These are phyloP conservation scores for Pollenia labialis DNA, from an alignment of 2,888 invertebrate species.

Conservation along the genomic window DNA sequence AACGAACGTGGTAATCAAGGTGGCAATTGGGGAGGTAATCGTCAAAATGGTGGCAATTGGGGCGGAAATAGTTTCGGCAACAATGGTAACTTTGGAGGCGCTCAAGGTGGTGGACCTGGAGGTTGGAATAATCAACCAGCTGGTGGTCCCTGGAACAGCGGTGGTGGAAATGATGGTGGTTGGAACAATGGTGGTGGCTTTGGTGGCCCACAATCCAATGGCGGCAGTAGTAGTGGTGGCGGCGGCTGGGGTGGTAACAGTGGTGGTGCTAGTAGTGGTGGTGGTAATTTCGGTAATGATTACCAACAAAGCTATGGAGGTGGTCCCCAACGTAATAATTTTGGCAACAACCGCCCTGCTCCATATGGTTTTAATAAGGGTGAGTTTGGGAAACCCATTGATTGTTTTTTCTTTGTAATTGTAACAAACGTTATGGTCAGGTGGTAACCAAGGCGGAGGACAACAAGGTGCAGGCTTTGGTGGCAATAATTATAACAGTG, in stretches of 20 bases:
- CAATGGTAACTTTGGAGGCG: slow-evolving; percentile 79
- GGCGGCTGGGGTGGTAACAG: slow-evolving; percentile 74
- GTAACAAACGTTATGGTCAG: slow-evolving; percentile 51
- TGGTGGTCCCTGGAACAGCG: slow-evolving; percentile 81
- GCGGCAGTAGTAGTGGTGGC: slow-evolving; percentile 82
- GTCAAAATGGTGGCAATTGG: slow-evolving; percentile 84
- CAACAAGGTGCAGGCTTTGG: slow-evolving; percentile 76
- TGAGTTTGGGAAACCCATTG: slow-evolving; percentile 55
- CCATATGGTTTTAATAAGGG: slow-evolving; percentile 82
- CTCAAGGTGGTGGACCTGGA: slow-evolving; percentile 82
- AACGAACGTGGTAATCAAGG: slow-evolving; percentile 84
- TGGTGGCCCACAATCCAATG: slow-evolving; percentile 79
- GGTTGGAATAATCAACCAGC: slow-evolving; percentile 84
- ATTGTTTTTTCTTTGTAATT: not conserved
- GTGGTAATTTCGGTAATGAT: slow-evolving; percentile 85
- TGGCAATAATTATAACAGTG: slow-evolving; percentile 80
- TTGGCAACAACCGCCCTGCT: slow-evolving; percentile 81
- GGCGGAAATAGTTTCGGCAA: slow-evolving; percentile 77
- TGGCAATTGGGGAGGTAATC: slow-evolving; percentile 82
- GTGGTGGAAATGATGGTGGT: slow-evolving; percentile 75
- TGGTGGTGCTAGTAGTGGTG: slow-evolving; percentile 64
- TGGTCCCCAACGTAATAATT: slow-evolving; percentile 90
- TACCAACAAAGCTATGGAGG: slow-evolving; percentile 94
- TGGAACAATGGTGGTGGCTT: slow-evolving; percentile 80
- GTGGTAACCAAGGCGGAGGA: slow-evolving; percentile 77